phyloP scores from a whole-genome alignment of 2,888 invertebrate species.

The Tenthredo livida region DNA sequence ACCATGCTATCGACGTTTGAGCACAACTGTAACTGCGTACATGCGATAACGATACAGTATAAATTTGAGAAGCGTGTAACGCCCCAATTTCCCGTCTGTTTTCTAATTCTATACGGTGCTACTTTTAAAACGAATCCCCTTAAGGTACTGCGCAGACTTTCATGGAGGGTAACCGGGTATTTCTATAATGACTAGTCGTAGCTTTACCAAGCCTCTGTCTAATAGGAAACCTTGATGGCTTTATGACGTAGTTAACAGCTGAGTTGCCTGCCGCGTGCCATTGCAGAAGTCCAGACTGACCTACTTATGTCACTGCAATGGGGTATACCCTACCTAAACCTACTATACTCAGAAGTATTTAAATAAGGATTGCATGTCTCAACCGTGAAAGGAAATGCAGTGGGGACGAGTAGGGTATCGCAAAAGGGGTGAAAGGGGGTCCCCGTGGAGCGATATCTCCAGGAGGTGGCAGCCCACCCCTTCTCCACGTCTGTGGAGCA shows the following conservation, averaged over 20 bases:
- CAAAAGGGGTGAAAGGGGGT: conserved; percentile 41
- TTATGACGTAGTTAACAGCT: conserved; percentile 48
- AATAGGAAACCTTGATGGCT: conserved; percentile 32
- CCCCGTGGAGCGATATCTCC: conserved; percentile 58
- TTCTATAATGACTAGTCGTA: not conserved
- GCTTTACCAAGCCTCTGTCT: conserved; percentile 8
- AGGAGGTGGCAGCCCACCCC: conserved; percentile 56
- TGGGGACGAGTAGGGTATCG: conserved; percentile 36
- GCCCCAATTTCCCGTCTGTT: not conserved
- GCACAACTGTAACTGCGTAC: conserved; percentile 15
- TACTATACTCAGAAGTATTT: conserved; percentile 38
- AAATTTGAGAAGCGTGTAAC: conserved; percentile 7
- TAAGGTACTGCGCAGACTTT: not conserved
- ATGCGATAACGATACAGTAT: conserved; percentile 17
- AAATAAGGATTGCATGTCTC: conserved; percentile 50
- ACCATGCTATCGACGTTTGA: conserved; percentile 31
- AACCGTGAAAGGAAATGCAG: conserved; percentile 47
- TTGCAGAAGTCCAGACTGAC: conserved; percentile 41
- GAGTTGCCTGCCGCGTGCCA: conserved; percentile 9
- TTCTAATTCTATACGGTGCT: not conserved
- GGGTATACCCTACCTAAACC: not conserved
- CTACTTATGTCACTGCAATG: conserved; percentile 39
- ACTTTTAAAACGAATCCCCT: not conserved
- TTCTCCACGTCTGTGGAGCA: conserved; percentile 48
- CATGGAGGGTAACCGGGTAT: not conserved